Evolutionary conservation across 2,797 vertebrate genomes (phyloP).

Genomic region (Oophaga sylvatica): DNA sequence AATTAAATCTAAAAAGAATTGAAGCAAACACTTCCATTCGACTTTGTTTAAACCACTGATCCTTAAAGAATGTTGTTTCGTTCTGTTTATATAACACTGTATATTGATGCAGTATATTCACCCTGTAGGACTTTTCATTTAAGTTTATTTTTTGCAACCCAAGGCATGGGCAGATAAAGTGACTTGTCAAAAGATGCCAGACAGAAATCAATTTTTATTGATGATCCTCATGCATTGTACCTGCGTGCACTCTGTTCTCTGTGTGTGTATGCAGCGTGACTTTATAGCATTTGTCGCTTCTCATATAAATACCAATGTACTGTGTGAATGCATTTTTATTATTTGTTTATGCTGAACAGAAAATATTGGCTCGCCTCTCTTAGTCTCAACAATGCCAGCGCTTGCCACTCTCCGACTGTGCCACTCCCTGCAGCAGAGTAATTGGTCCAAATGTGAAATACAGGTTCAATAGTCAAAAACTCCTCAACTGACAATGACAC

Average conservation of each 20-base stretch:
- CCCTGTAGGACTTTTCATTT: slow-evolving; percentile 39
- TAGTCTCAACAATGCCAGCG: not conserved
- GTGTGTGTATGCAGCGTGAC: slow-evolving; percentile 16
- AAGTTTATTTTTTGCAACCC: slow-evolving; percentile 37
- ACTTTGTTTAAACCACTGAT: slow-evolving; percentile 18
- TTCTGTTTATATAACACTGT: slow-evolving; percentile 33
- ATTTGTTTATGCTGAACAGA: slow-evolving; percentile 32
- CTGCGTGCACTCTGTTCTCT: slow-evolving; percentile 33
- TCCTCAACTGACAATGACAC: slow-evolving; percentile 30
- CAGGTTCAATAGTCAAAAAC: slow-evolving; percentile 17
- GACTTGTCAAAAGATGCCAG: slow-evolving; percentile 42
- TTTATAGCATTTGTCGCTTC: slow-evolving; percentile 35
- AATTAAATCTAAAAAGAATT: not conserved
- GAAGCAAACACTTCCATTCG: not conserved
- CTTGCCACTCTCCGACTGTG: not conserved
- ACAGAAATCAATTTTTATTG: slow-evolving; percentile 56
- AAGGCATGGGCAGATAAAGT: slow-evolving; percentile 43
- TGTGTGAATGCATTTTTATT: slow-evolving; percentile 33
- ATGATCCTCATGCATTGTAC: slow-evolving; percentile 31
- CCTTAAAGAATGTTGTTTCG: slow-evolving; percentile 21
- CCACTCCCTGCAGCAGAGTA: slow-evolving; percentile 33
- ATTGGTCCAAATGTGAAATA: slow-evolving; percentile 17
- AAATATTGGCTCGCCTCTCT: not conserved
- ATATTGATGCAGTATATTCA: slow-evolving; percentile 35
- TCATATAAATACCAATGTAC: slow-evolving; percentile 34